Conservation (phyloP, 2,113 vertebrate genomes). For the Hipposideros armiger region DNA sequence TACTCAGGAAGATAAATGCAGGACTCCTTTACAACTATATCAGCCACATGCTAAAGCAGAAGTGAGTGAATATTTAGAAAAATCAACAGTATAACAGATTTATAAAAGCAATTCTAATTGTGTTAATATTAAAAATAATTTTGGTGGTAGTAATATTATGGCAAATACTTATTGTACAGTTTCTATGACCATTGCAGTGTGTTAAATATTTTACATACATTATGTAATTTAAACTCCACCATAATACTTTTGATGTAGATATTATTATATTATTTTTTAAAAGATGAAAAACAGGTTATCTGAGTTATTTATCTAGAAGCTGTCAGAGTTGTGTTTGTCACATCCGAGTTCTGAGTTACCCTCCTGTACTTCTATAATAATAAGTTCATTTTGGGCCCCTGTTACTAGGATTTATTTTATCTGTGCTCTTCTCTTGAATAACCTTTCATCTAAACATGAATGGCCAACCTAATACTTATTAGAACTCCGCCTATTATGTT, state of each 20-base stretch:
- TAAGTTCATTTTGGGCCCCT: neutral
- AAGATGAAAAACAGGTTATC: neutral
- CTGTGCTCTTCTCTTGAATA: neutral
- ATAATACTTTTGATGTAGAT: neutral
- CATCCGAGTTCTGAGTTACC: neutral
- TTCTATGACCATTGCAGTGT: neutral
- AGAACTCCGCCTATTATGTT: neutral
- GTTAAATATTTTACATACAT: neutral
- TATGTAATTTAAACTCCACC: neutral
- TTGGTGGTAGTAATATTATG: neutral
- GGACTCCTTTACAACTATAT: neutral
- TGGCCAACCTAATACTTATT: neutral
- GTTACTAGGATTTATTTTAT: neutral
- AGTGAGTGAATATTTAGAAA: neutral
- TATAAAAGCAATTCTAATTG: neutral
- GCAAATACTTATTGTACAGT: neutral
- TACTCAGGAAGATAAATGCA: slow-evolving; percentile 11
- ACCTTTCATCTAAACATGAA: neutral
- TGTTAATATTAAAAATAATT: neutral
- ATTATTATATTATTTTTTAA: neutral
- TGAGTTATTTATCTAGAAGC: neutral
- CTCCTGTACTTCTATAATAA: neutral
- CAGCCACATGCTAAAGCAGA: neutral
- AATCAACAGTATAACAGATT: neutral
- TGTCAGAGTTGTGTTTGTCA: neutral